Conservation (phyloP, 1,140 invertebrate genomes). For the Calycopis cecrops region DNA sequence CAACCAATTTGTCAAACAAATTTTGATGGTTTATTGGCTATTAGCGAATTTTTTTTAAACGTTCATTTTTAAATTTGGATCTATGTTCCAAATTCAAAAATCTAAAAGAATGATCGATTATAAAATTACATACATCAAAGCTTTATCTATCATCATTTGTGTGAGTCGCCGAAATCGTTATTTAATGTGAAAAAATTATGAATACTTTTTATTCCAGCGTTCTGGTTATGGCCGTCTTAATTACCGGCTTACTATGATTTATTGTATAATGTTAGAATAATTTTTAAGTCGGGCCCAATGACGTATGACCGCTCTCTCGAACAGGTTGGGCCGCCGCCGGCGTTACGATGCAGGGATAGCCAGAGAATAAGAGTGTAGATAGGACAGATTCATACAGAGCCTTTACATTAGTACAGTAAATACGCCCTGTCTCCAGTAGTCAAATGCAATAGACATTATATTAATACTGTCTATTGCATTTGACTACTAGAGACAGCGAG, state of each 20-base stretch:
- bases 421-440: too few relatives aligned
- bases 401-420: too few relatives aligned
- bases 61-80: too few relatives aligned
- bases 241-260: constrained; percentile 73
- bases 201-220: constrained; percentile 57
- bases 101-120: background rate
- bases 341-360: constrained; percentile 36
- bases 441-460: too few relatives aligned
- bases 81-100: too few relatives aligned
- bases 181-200: constrained; percentile 70
- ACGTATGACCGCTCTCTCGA: constrained; percentile 54
- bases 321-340: constrained; percentile 57
- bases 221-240: constrained; percentile 69
- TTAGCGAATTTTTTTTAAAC: too few relatives aligned
- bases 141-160: constrained; percentile 63
- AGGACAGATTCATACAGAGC: constrained; percentile 6
- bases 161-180: constrained; percentile 53
- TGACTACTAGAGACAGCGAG: too few relatives aligned
- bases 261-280: constrained; percentile 68
- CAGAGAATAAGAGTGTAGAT: constrained; percentile 13
- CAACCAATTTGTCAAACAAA: too few relatives aligned
- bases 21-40: too few relatives aligned
- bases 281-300: constrained; percentile 58
- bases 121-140: constrained; percentile 31
- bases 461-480: too few relatives aligned